Evolutionary conservation across 2,797 vertebrate genomes (phyloP), one percentile per base, ranked within the genome.

Genomic region (Gambusia yucatana): DNA sequence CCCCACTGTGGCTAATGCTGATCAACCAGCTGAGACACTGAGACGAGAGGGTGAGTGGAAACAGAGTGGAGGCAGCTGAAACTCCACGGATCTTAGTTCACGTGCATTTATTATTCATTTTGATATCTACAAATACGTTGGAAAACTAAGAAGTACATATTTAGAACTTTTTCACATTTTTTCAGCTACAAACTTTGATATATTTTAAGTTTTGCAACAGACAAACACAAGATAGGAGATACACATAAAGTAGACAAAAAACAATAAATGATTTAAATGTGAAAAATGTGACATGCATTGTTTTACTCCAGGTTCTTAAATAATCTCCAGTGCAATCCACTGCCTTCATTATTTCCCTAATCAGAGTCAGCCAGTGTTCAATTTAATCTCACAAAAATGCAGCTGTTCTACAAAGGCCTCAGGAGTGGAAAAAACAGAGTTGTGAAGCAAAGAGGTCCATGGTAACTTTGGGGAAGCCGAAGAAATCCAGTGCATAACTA

Each of bases 21-120:
- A 95, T 67, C 95, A 90, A 82, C 89, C 89, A 3, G 76, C 79
- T 9, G 95, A 95, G 41, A 76, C 92, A 0, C 81, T 95, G 3
- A 91, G 88, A 83, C 89, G 93, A 88, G 96, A 96, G 83, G 95
- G 96, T 95, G 76, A 84, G 89, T 76, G 43, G 52, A 48, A 41
- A 71, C 28, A 41, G n/a, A 61, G 39, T 43, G 28, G 33, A 76
- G 55, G 3, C 50, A 39, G 28, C 4, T 55, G 41, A 55, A 55
- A 55, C 36, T 63, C 10, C 47, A 8, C 36, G 8, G 52, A 10
- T 22, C 39, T 69, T 43, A 57, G 55, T 73, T 44, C 14, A 71
- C 14, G 1, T n/a, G 14, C 13, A 14, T 67, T 41, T 67, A 22
- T 41, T 65, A 65, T 65, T 67, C 9, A 67, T 41, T 67, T 30